Evolutionary conservation across 2,888 invertebrate species (phyloP).

Genomic region (Periphyllus acericola): DNA sequence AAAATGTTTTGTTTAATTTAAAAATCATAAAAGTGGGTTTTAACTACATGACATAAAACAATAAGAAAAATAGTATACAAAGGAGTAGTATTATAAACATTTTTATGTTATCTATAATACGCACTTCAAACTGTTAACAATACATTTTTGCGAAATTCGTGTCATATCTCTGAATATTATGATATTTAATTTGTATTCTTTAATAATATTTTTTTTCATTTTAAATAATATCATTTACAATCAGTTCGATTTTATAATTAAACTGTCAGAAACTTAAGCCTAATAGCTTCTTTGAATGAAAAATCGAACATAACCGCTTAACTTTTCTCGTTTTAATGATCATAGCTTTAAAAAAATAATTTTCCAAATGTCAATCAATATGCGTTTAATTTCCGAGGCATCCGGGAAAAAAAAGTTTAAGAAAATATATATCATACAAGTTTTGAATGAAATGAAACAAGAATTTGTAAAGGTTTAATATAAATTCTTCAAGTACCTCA

Average conservation of each 20-base stretch:
- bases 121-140: background rate
- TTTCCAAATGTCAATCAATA: constrained; percentile 57
- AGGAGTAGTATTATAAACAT: too few relatives aligned
- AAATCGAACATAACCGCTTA: constrained; percentile 44
- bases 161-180: background rate
- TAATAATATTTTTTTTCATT: constrained; percentile 31
- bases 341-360: constrained; percentile 37
- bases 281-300: constrained; percentile 22
- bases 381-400: constrained; percentile 51
- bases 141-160: background rate
- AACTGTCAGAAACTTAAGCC: constrained; percentile 50
- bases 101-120: too few relatives aligned
- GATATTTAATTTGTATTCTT: constrained; percentile 9
- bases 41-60: too few relatives aligned
- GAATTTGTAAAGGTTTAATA: constrained; percentile 50
- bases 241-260: constrained; percentile 39
- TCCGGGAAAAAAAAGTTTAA: constrained; percentile 4
- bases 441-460: constrained; percentile 17
- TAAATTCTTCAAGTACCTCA: constrained; percentile 46
- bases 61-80: too few relatives aligned
- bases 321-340: constrained; percentile 46
- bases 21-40: too few relatives aligned
- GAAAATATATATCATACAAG: constrained; percentile 5
- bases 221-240: constrained; percentile 29
- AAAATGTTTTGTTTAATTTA: too few relatives aligned